Evolutionary conservation across 2,888 invertebrate genomes (phyloP).

Genomic region (Polia nebulosa): DNA sequence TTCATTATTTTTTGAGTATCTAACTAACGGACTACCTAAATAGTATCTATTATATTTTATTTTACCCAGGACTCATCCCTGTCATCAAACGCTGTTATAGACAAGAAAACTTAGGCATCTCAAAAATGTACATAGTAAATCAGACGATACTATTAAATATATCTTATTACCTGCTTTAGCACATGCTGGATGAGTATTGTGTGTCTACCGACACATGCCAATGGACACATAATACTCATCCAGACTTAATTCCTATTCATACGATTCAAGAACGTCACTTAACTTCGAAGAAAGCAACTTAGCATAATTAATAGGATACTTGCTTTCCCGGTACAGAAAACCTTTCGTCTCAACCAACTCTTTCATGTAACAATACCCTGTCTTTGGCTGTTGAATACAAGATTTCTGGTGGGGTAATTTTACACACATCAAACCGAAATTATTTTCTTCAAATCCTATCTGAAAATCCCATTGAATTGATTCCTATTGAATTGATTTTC

Average conservation of each 20-base stretch:
- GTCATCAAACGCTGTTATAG: no score
- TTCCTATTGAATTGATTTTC: no score
- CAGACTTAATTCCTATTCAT: conserved; percentile 29
- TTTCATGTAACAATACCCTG: not conserved
- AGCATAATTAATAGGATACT: conserved; percentile 24
- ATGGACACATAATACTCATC: conserved; percentile 34
- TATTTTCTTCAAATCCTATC: not conserved
- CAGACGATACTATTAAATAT: not conserved
- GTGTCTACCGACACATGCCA: no score
- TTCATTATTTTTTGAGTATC: no score
- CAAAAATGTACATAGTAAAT: not conserved
- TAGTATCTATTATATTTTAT: no score
- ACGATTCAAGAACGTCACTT: conserved; percentile 14
- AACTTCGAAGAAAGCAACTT: conserved; percentile 9
- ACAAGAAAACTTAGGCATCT: not conserved
- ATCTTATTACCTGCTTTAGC: not conserved
- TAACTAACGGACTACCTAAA: no score
- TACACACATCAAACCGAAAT: not conserved
- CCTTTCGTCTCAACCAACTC: not conserved
- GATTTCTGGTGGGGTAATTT: not conserved
- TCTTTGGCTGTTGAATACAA: no score
- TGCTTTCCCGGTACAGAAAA: not conserved
- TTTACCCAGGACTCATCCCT: no score
- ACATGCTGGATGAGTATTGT: no score
- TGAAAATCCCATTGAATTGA: no score